These are phyloP conservation scores for Sinopyrophorus schimmeli DNA, from an alignment of 2,888 invertebrate genomes.

Conservation along the genomic window DNA sequence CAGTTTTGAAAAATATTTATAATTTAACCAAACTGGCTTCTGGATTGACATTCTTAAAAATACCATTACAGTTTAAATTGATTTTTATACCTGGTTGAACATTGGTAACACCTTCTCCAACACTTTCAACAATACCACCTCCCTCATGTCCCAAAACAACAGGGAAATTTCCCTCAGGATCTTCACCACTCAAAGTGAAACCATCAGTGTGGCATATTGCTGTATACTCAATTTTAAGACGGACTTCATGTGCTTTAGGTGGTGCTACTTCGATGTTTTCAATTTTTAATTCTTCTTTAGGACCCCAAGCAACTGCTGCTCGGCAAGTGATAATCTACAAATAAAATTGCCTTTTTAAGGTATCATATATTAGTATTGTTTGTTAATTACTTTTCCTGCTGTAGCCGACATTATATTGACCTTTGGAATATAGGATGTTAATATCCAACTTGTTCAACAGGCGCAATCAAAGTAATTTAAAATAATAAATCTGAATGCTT, in stretches of 20 bases:
- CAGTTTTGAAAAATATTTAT: no score
- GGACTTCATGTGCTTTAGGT: slow-evolving; percentile 91
- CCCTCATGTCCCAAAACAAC: slow-evolving; percentile 96
- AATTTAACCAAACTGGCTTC: no score
- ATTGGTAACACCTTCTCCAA: slow-evolving; percentile 88
- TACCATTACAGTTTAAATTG: no score
- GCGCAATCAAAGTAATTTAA: no score
- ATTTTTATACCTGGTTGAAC: slow-evolving; percentile 77
- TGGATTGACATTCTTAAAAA: no score
- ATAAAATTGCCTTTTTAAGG: no score
- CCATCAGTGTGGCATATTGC: slow-evolving; percentile 94
- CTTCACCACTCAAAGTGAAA: slow-evolving; percentile 84
- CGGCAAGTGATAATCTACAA: slow-evolving; percentile 74
- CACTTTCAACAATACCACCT: slow-evolving; percentile 93
- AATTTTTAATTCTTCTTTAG: slow-evolving; percentile 83
- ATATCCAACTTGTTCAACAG: no score
- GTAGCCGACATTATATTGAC: slow-evolving; percentile 15
- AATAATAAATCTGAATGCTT: no score
- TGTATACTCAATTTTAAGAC: slow-evolving; percentile 77
- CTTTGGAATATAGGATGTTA: no score
- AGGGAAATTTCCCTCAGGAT: slow-evolving; percentile 91
- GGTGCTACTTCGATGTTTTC: slow-evolving; percentile 94
- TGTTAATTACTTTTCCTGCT: slow-evolving; percentile 15
- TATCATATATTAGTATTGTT: no score
- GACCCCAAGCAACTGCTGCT: slow-evolving; percentile 97